A percentile compares a stretch with the other conserved stretches of the same genome.
These are phyloP conservation scores for Carposina sasakii DNA, from an alignment of 1,140 invertebrate genomes.

Conservation along the genomic window DNA sequence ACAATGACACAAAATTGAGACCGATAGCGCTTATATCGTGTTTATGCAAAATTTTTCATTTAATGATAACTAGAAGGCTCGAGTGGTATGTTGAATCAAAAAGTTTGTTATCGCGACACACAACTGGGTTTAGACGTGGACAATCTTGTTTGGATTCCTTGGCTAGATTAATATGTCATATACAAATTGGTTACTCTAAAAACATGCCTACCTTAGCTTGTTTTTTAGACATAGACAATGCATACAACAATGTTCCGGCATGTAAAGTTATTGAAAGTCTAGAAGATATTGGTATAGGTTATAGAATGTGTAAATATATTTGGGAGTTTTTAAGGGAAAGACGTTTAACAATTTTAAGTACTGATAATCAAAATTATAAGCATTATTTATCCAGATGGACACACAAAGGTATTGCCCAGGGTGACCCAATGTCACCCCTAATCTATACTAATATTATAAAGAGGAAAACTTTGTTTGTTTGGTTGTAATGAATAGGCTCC, in stretches of 20 bases:
- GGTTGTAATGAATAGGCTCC: too few relatives aligned
- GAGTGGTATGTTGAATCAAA: conserved; percentile 31
- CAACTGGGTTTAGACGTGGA: conserved; percentile 27
- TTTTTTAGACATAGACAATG: conserved; percentile 31
- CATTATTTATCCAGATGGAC: too few relatives aligned
- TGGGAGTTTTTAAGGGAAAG: conserved; percentile 26
- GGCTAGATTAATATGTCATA: conserved; percentile 15
- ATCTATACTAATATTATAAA: too few relatives aligned
- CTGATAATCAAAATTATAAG: too few relatives aligned
- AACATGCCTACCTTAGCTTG: conserved; percentile 23
- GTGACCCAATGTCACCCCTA: too few relatives aligned
- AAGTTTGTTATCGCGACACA: conserved; percentile 18
- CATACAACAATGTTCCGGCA: conserved; percentile 26
- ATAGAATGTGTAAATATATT: conserved; percentile 19
- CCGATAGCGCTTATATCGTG: conserved; percentile 33
- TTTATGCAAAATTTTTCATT: conserved; percentile 28
- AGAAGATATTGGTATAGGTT: conserved; percentile 17
- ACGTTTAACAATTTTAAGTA: conserved; percentile 23
- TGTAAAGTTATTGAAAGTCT: conserved; percentile 16
- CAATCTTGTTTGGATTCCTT: conserved; percentile 24
- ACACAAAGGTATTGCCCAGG: too few relatives aligned
- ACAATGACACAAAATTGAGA: conserved; percentile 4
- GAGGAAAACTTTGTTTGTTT: too few relatives aligned
- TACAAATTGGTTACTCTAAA: conserved; percentile 28
- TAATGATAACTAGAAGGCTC: conserved; percentile 23